These are phyloP conservation scores for Lucinisca nassula DNA, from an alignment of 2,888 invertebrate species.

Conservation along the genomic window DNA sequence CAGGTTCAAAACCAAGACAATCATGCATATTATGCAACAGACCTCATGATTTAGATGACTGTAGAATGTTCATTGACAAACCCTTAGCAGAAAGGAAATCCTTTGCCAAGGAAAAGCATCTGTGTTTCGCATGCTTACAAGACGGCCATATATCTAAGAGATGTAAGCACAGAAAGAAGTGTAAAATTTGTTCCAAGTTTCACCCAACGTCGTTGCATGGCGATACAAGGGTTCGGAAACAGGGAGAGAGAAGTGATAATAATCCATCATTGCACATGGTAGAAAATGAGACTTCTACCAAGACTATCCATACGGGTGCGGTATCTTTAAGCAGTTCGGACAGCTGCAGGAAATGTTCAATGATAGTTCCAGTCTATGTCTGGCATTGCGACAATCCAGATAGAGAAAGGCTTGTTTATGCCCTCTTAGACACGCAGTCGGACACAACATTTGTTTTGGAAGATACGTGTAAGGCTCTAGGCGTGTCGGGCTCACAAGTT, in stretches of 20 bases:
- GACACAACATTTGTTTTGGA: too few relatives aligned
- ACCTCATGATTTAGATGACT: constrained; percentile 45
- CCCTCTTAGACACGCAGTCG: too few relatives aligned
- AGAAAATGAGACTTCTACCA: background rate
- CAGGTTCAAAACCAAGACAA: background rate
- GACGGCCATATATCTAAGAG: constrained; percentile 40
- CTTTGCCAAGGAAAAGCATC: constrained; percentile 34
- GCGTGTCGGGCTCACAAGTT: background rate
- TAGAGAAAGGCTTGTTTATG: too few relatives aligned
- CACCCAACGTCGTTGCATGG: constrained; percentile 59
- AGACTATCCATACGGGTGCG: background rate
- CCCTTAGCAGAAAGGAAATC: constrained; percentile 42
- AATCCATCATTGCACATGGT: background rate
- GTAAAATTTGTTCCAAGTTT: constrained; percentile 34
- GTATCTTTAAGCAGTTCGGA: background rate
- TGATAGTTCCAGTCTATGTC: too few relatives aligned
- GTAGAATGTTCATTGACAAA: constrained; percentile 29
- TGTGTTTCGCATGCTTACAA: constrained; percentile 50
- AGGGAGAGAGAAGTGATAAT: background rate
- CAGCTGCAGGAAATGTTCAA: too few relatives aligned
- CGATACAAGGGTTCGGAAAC: background rate
- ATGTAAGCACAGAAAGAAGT: constrained; percentile 38
- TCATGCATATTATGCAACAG: constrained; percentile 29
- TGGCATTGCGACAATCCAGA: too few relatives aligned
- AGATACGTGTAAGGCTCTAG: background rate